Evolutionary conservation across 2,113 vertebrate species (phyloP).

Genomic region (Poicephalus gulielmi): DNA sequence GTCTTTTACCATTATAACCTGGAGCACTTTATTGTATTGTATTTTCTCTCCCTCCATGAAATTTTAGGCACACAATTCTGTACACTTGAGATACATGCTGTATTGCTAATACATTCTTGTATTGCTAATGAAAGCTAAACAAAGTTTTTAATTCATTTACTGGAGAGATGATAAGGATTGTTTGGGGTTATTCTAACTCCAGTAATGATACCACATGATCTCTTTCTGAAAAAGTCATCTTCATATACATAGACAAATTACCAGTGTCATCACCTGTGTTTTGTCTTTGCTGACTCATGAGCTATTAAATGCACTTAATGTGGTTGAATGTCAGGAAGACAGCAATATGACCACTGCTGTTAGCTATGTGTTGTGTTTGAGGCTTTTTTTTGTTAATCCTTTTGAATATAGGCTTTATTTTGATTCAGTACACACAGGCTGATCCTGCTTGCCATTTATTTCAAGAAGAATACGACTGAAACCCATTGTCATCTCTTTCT

Average conservation of each 20-base stretch:
- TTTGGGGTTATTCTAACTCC: neutral
- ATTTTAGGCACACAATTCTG: neutral
- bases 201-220: neutral
- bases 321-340: neutral
- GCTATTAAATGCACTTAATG: neutral
- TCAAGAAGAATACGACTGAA: neutral
- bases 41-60: neutral
- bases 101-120: neutral
- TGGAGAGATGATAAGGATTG: neutral
- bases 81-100: neutral
- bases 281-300: constrained; percentile 21
- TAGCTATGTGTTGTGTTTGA: neutral
- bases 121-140: neutral
- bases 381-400: neutral
- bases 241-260: neutral
- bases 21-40: neutral
- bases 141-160: neutral
- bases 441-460: neutral
- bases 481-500: neutral
- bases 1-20: constrained; percentile 2
- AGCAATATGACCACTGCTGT: neutral
- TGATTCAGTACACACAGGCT: neutral
- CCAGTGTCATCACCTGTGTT: neutral
- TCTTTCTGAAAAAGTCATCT: neutral
- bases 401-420: neutral